These are phyloP conservation scores for Nemotelus nigrinus DNA, from an alignment of 2,888 invertebrate species.

Conservation along the genomic window DNA sequence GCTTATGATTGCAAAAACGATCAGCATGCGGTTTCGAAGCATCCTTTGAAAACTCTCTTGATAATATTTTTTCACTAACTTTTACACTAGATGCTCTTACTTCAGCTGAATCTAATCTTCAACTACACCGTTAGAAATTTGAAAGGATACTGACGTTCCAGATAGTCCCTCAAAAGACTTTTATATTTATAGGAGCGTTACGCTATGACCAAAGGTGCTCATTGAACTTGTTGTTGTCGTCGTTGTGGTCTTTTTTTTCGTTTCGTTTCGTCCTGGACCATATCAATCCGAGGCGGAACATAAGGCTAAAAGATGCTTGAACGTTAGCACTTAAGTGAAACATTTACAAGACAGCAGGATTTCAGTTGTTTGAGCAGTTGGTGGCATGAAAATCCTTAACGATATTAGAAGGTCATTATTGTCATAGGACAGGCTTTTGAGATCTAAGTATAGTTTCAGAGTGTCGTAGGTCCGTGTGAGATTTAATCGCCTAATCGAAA, in stretches of 20 bases:
- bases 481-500: slow-evolving; percentile 27
- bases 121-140: slow-evolving; percentile 23
- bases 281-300: neutral
- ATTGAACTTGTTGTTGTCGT: neutral
- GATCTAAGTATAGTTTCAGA: slow-evolving; percentile 11
- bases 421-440: neutral
- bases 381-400: slow-evolving; percentile 13
- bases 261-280: neutral
- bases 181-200: slow-evolving; percentile 28
- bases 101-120: neutral
- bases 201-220: neutral
- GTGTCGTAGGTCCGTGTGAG: slow-evolving; percentile 9
- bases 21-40: neutral
- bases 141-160: slow-evolving; percentile 29
- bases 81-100: neutral
- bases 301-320: neutral
- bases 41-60: neutral
- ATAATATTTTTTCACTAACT: neutral
- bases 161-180: slow-evolving; percentile 11
- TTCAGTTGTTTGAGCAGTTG: slow-evolving; percentile 29
- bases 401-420: slow-evolving; percentile 25
- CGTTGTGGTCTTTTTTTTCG: neutral
- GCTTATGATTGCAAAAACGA: neutral
- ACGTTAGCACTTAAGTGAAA: slow-evolving; percentile 37
- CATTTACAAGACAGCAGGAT: slow-evolving; percentile 43